Conservation (phyloP, 2,888 invertebrate genomes). For the Apotomis capreana region DNA sequence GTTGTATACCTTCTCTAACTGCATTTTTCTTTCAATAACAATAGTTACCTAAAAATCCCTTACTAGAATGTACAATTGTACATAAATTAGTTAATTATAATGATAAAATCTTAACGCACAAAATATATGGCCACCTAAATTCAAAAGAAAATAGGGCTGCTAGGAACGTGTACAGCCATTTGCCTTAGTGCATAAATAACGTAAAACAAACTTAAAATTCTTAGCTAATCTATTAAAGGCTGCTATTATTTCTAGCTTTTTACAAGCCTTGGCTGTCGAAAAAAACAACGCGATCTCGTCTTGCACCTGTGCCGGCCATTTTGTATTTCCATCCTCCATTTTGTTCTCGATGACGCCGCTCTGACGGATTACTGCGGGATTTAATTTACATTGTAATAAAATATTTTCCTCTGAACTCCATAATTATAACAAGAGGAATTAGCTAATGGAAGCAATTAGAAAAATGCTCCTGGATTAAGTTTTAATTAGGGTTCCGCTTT, state of each 20-base stretch:
- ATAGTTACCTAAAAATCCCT: no score
- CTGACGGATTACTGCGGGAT: constrained; percentile 76
- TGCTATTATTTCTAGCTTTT: constrained; percentile 25
- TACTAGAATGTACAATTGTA: no score
- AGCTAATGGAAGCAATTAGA: constrained; percentile 75
- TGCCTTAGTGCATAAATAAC: background rate
- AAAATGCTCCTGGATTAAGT: constrained; percentile 69
- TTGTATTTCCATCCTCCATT: constrained; percentile 59
- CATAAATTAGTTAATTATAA: no score
- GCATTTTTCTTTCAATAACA: no score
- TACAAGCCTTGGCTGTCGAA: constrained; percentile 19
- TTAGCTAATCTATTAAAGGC: constrained; percentile 15
- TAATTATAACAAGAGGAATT: constrained; percentile 74
- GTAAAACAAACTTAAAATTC: background rate
- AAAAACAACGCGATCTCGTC: constrained; percentile 55
- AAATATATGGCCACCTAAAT: no score
- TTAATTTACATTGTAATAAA: constrained; percentile 71
- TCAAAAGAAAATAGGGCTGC: no score
- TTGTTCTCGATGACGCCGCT: constrained; percentile 59
- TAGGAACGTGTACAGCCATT: background rate
- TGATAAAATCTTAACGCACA: no score
- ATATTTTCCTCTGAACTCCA: constrained; percentile 66
- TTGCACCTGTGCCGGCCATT: constrained; percentile 71
- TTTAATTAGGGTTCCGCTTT: constrained; percentile 69
- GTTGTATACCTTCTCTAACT: no score